Percentiles rank a stretch among this genome's conserved stretches.
Conservation (phyloP, 2,113 vertebrate genomes). For the Entomyzon cyanotis region DNA sequence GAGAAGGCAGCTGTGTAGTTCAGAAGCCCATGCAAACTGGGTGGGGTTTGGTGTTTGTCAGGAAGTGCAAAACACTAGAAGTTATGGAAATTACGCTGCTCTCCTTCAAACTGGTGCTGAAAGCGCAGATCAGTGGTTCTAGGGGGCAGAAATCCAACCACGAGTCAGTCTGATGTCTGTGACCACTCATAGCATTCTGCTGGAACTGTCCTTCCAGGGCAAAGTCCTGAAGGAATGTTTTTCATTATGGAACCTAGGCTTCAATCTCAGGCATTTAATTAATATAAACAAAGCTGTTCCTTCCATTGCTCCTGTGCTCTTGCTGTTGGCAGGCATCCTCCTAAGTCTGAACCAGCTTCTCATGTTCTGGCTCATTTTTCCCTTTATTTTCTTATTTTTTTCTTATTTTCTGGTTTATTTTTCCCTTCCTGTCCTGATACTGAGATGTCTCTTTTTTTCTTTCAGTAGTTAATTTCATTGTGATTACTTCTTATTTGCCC, state of each 20-base stretch:
- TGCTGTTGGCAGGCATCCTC: not conserved
- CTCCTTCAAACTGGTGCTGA: not conserved
- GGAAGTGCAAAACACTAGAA: not conserved
- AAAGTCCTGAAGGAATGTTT: not conserved
- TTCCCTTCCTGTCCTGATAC: not conserved
- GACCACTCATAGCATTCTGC: not conserved
- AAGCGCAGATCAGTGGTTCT: not conserved
- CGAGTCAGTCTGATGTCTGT: not conserved
- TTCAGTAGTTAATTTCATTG: not conserved
- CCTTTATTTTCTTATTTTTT: too few relatives aligned
- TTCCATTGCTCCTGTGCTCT: not conserved
- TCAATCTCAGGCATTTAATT: not conserved
- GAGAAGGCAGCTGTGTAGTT: not conserved
- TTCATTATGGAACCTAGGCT: not conserved
- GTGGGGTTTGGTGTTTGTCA: not conserved
- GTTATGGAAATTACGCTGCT: not conserved
- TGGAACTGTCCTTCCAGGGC: not conserved
- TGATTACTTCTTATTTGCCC: not conserved
- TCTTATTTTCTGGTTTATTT: not conserved
- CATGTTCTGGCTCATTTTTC: not conserved
- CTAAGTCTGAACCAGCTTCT: not conserved
- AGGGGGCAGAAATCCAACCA: not conserved
- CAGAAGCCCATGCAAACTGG: not conserved
- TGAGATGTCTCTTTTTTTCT: not conserved
- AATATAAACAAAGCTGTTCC: not conserved